Evolutionary conservation across 2,888 invertebrate species (phyloP).

Genomic region (Stenodema calcarata): DNA sequence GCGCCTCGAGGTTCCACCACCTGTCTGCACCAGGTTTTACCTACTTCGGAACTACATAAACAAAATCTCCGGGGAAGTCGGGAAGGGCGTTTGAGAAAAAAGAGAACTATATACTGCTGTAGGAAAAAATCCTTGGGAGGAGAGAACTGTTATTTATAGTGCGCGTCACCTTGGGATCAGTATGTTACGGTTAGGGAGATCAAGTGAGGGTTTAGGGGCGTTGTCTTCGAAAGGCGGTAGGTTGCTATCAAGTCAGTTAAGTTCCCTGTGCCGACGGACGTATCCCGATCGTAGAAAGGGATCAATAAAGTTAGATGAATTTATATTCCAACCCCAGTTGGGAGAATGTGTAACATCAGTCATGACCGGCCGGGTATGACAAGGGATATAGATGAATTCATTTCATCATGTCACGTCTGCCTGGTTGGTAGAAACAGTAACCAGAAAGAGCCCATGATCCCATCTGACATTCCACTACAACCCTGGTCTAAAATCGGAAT

Average conservation of each 20-base stretch:
- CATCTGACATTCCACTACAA: slow-evolving; percentile 51
- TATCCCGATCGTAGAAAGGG: neutral
- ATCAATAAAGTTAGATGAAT: neutral
- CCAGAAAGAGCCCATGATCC: slow-evolving; percentile 54
- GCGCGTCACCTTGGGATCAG: slow-evolving; percentile 8
- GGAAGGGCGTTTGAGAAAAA: neutral
- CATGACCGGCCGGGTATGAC: slow-evolving; percentile 59
- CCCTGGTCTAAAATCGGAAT: slow-evolving; percentile 54
- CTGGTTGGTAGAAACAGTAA: slow-evolving; percentile 5
- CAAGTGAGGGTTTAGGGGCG: neutral
- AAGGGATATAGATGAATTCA: slow-evolving; percentile 57
- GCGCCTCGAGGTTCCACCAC: neutral
- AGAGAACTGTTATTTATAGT: neutral
- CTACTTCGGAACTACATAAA: neutral
- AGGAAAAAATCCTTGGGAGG: neutral
- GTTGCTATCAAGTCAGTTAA: slow-evolving; percentile 5
- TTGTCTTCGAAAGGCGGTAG: neutral
- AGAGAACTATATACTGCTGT: neutral
- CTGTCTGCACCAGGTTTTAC: neutral
- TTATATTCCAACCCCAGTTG: too few species aligned
- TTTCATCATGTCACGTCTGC: slow-evolving; percentile 35
- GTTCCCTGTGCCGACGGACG: neutral
- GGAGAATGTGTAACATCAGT: too few species aligned
- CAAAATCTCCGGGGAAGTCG: neutral
- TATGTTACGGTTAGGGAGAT: slow-evolving; percentile 21